A percentile compares a stretch with the other conserved stretches of the same genome.
phyloP scores from a whole-genome alignment of 2,888 invertebrate species.

The Epinotia ramella region DNA sequence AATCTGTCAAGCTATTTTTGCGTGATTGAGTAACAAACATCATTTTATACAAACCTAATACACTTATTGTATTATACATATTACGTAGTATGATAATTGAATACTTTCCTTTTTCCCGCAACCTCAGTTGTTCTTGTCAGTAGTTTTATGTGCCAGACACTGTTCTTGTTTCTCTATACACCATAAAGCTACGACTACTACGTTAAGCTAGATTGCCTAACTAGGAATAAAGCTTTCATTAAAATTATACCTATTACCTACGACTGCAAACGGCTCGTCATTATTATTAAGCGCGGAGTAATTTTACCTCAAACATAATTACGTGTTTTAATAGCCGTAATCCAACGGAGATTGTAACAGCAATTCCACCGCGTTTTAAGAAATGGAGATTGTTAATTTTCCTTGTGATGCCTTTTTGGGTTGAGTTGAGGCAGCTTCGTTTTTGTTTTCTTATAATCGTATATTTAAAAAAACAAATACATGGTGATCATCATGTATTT shows the following conservation, averaged over 20 bases:
- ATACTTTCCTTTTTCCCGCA: too few relatives aligned
- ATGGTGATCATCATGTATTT: too few relatives aligned
- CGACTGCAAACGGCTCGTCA: conserved; percentile 36
- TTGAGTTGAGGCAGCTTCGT: conserved; percentile 4
- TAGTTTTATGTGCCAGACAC: too few relatives aligned
- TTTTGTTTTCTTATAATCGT: background rate
- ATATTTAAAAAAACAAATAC: too few relatives aligned
- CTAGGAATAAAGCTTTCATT: conserved; percentile 20
- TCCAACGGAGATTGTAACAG: conserved; percentile 46
- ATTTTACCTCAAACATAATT: conserved; percentile 46
- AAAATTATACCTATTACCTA: conserved; percentile 24
- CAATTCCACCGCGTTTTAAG: conserved; percentile 38
- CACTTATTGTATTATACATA: too few relatives aligned
- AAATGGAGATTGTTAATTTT: conserved; percentile 44
- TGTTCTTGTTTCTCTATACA: background rate
- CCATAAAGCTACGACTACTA: background rate
- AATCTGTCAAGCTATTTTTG: too few relatives aligned
- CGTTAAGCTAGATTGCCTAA: background rate
- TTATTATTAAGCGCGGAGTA: conserved; percentile 42
- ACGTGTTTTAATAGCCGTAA: conserved; percentile 45
- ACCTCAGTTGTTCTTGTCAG: too few relatives aligned
- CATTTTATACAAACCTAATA: too few relatives aligned
- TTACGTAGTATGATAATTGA: too few relatives aligned
- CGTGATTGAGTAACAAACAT: too few relatives aligned
- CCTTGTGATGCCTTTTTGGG: conserved; percentile 19